Conservation (phyloP, 2,888 invertebrate genomes). For the Caenorhabditis imperialis region DNA sequence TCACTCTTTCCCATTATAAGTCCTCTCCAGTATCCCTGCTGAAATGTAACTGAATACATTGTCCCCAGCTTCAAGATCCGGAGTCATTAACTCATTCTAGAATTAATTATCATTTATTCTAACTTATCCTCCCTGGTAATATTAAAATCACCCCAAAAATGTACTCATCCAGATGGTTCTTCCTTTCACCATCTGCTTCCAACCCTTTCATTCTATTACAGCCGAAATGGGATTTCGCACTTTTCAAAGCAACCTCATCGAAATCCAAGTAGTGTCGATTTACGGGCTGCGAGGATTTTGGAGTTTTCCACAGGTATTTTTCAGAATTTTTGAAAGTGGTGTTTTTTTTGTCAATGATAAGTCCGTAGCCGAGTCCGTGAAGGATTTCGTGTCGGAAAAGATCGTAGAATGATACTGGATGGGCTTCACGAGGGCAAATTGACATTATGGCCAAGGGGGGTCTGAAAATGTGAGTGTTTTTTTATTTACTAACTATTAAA, state of each 20-base stretch:
- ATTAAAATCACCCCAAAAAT: conserved; percentile 70
- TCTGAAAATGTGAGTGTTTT: conserved; percentile 29
- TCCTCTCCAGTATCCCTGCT: conserved; percentile 68
- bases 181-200: conserved; percentile 63
- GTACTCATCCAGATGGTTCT: conserved; percentile 69
- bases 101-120: too few relatives aligned
- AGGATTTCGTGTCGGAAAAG: conserved; percentile 71
- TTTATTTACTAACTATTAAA: background rate
- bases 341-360: conserved; percentile 9
- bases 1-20: conserved; percentile 62
- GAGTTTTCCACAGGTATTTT: conserved; percentile 28
- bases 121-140: too few relatives aligned
- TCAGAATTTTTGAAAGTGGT: conserved; percentile 10
- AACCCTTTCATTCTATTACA: conserved; percentile 59
- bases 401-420: conserved; percentile 43
- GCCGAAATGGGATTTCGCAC: conserved; percentile 56
- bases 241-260: conserved; percentile 16
- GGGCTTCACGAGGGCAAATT: conserved; percentile 45
- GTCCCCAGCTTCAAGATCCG: conserved; percentile 46
- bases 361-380: conserved; percentile 67
- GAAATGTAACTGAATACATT: conserved; percentile 69
- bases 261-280: conserved; percentile 45
- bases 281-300: conserved; percentile 4
- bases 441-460: conserved; percentile 56
- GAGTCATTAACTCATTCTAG: conserved; percentile 74